Evolutionary conservation across 2,888 invertebrate species (phyloP).

Genomic region (Argyresthia albistria): DNA sequence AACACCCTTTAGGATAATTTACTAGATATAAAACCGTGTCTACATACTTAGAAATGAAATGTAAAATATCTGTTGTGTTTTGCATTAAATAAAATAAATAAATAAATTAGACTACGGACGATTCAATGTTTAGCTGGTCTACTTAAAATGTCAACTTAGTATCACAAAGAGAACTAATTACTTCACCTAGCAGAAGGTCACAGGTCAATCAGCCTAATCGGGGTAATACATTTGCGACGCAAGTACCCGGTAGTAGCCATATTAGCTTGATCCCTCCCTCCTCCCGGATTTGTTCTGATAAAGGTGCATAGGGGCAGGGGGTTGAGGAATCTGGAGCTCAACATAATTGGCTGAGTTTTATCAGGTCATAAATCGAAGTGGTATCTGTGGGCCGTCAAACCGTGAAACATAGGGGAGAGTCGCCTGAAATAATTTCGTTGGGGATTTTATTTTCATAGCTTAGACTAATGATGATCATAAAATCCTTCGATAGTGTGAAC

Average conservation of each 20-base stretch:
- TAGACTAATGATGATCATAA: too few species aligned
- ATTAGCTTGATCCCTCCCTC: slow-evolving; percentile 26
- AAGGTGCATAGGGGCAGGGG: slow-evolving; percentile 5
- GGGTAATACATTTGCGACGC: slow-evolving; percentile 60
- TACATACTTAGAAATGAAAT: too few species aligned
- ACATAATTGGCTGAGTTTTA: slow-evolving; percentile 43
- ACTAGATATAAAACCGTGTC: too few species aligned
- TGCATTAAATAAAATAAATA: too few species aligned
- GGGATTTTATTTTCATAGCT: background rate
- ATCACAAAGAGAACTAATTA: slow-evolving; percentile 31
- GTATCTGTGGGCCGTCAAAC: slow-evolving; percentile 55
- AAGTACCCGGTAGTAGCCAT: slow-evolving; percentile 45
- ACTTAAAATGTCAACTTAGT: too few species aligned
- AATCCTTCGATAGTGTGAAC: too few species aligned
- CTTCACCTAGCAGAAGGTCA: slow-evolving; percentile 50
- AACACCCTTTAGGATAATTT: too few species aligned
- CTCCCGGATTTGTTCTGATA: slow-evolving; percentile 13
- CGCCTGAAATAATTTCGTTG: background rate
- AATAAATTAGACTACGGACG: too few species aligned
- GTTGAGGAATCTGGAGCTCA: background rate
- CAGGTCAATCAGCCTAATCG: slow-evolving; percentile 58
- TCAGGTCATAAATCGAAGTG: slow-evolving; percentile 61
- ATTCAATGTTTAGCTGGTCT: too few species aligned
- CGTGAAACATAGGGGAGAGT: slow-evolving; percentile 17
- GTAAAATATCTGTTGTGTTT: too few species aligned